These are phyloP conservation scores for Pseudomyrmex dendroicus DNA, from an alignment of 1,140 invertebrate species.

Conservation along the genomic window DNA sequence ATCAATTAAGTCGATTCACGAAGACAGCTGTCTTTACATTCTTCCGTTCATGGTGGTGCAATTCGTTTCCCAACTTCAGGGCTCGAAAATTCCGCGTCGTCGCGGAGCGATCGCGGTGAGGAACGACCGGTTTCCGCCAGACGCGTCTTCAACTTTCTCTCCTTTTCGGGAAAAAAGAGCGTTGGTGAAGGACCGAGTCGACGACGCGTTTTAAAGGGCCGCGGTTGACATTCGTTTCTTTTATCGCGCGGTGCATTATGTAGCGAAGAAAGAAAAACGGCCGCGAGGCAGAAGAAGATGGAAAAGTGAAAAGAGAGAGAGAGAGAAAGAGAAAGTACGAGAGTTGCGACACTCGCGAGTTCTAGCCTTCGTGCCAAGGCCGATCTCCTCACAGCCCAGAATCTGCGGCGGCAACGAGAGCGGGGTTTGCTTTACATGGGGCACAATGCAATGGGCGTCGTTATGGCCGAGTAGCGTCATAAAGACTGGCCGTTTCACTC, in stretches of 20 bases:
- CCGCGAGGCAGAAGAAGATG: slow-evolving; percentile 18
- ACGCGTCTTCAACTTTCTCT: slow-evolving; percentile 29
- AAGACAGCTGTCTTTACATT: background rate
- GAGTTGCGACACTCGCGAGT: slow-evolving; percentile 21
- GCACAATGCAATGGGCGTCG: slow-evolving; percentile 75
- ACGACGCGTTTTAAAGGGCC: slow-evolving; percentile 45
- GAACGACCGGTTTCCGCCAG: slow-evolving; percentile 21
- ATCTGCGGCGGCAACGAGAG: slow-evolving; percentile 5
- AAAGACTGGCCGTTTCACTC: slow-evolving; percentile 73
- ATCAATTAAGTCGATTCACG: slow-evolving; percentile 48
- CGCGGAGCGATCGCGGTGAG: slow-evolving; percentile 21
- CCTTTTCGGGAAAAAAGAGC: background rate
- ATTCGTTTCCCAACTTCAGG: background rate
- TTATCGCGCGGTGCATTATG: slow-evolving; percentile 70
- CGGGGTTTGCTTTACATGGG: slow-evolving; percentile 64
- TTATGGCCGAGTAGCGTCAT: slow-evolving; percentile 74
- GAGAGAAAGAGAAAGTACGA: slow-evolving; percentile 29
- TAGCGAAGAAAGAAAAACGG: slow-evolving; percentile 57
- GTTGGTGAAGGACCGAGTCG: slow-evolving; percentile 7
- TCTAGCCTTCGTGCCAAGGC: slow-evolving; percentile 62
- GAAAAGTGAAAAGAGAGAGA: background rate
- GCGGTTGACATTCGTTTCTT: slow-evolving; percentile 71
- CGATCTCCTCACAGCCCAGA: slow-evolving; percentile 41
- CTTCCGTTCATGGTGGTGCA: background rate
- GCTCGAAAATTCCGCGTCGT: slow-evolving; percentile 26